Percentiles rank a stretch among this genome's conserved stretches.
Evolutionary conservation across 2,797 vertebrate genomes (phyloP).

Genomic region (Buphagus erythrorhynchus): DNA sequence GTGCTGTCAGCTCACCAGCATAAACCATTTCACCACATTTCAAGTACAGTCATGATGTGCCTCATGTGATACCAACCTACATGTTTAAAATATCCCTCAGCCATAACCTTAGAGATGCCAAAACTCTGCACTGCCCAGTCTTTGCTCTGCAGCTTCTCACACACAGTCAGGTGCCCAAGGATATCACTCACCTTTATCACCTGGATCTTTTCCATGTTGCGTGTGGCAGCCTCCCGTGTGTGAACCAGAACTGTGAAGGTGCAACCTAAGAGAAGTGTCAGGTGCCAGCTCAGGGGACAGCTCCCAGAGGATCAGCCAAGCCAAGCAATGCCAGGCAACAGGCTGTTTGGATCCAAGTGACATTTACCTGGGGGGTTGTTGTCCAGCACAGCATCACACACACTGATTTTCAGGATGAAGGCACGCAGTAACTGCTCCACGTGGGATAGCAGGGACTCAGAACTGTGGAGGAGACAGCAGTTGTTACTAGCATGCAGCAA

Average conservation of each 20-base stretch:
- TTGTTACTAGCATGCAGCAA: not conserved
- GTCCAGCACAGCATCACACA: conserved; percentile 94
- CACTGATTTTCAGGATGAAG: conserved; percentile 97
- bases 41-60: not conserved
- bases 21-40: not conserved
- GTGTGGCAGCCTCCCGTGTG: conserved; percentile 92
- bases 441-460: conserved; percentile 90
- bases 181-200: conserved; percentile 90
- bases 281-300: not conserved
- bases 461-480: conserved; percentile 73
- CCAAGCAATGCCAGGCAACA: fast-evolving
- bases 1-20: not conserved
- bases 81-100: fast-evolving
- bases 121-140: not conserved
- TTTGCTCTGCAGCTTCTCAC: not conserved
- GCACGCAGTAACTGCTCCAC: conserved; percentile 96
- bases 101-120: not conserved
- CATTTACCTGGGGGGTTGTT: conserved; percentile 93
- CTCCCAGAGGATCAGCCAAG: not conserved
- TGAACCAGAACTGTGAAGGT: conserved; percentile 97
- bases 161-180: not conserved
- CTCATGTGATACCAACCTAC: fast-evolving
- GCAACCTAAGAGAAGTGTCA: conserved; percentile 81
- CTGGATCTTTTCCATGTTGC: conserved; percentile 99
- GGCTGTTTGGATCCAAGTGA: not conserved